Base-by-base conservation (phyloP, 2,888 invertebrate genomes). In the Ctenicera cuprea region DNA sequence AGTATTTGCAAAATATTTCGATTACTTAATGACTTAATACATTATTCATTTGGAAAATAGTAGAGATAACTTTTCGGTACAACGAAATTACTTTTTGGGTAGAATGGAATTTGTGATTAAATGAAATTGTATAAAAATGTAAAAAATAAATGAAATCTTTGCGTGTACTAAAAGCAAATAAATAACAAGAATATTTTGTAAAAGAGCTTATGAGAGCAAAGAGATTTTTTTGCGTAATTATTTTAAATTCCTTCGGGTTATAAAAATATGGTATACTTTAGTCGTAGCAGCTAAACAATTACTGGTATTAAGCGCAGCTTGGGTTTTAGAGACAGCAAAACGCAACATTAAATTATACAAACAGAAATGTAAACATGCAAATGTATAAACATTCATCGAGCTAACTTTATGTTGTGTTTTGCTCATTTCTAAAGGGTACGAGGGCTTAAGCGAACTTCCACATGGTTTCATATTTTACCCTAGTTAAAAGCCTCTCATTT, bases 391-490 rank as follows among this genome's bases (percentile, higher is more conserved):
- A 59, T 59, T 59, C 59, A 20, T 52, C 52, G 26, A 33, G 59
- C n/a, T 3, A 57, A 59, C 33, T 67, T 67, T 16, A 54, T 66
- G 59, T 45, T 68, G 54, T 68, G 59, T 59, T 57, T 68, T 68
- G 68, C 45, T 59, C 45, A 59, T 59, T 59, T 43, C 67, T 59
- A 45, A 26, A 26, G 59, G 68, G 52, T 22, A 43, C 26, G 33
- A 14, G 12, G 18, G 22, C n/a, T 64, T 22, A 22, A 20, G 30
- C 16, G 48, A 65, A 52, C 50, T 50, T 54, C 26, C 66, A 54
- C 54, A 38, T 43, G 59, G 68, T 59, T 68, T 57, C 68, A 59
- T 59, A 54, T 68, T 68, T 68, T 59, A 59, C 12, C 57, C 11
- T 33, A 48, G 54, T 41, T 50, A 33, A 59, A 37, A 59, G 59